Conservation (phyloP, 2,113 vertebrate species). For the Delphinapterus leucas region DNA sequence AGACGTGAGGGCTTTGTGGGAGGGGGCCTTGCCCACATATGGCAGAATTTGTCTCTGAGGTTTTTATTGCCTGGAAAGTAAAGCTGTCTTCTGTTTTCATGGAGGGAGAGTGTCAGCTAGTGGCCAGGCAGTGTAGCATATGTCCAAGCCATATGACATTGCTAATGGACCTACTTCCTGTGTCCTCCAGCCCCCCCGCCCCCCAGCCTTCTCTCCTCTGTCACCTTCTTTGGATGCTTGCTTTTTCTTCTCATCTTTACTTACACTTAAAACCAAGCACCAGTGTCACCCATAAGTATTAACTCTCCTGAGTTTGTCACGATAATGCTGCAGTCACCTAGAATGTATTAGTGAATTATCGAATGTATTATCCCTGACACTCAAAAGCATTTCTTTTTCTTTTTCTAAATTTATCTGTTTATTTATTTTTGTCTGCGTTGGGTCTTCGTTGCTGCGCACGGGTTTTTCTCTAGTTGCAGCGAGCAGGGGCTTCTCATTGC, state of each 20-base stretch:
- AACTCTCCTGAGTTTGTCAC: neutral
- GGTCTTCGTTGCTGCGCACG: rapidly evolving
- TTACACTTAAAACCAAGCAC: neutral
- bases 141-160: neutral
- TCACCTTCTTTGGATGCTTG: rapidly evolving
- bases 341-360: rapidly evolving
- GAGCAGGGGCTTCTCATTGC: no score
- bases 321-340: rapidly evolving
- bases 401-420: no score
- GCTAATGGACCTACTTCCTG: rapidly evolving
- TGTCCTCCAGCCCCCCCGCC: rapidly evolving
- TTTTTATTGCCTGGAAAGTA: neutral
- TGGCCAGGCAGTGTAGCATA: rapidly evolving
- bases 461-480: no score
- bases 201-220: rapidly evolving
- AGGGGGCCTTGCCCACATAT: neutral
- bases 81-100: neutral
- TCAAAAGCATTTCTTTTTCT: neutral
- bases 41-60: neutral
- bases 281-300: rapidly evolving
- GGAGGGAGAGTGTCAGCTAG: neutral
- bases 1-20: neutral
- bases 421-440: no score
- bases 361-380: rapidly evolving
- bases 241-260: neutral